Conservation (phyloP, 2,113 vertebrate genomes). For the Paramormyrops kingsleyae region DNA sequence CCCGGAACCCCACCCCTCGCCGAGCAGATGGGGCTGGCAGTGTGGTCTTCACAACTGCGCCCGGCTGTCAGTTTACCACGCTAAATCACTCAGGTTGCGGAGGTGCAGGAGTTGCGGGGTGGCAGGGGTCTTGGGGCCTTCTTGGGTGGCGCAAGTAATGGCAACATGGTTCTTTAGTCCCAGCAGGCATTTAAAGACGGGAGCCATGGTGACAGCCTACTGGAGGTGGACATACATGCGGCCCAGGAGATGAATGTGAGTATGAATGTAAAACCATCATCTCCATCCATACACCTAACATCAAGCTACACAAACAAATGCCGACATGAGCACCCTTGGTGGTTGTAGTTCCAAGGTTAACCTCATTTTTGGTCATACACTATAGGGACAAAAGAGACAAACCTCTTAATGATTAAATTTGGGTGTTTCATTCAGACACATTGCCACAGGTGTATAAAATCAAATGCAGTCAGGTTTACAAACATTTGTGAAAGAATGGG, state of each 20-base stretch:
- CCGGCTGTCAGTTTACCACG: background rate
- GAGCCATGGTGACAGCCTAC: slow-evolving; percentile 45
- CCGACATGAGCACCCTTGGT: background rate
- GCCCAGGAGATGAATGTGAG: slow-evolving; percentile 34
- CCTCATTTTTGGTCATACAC: background rate
- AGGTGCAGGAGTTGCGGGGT: background rate
- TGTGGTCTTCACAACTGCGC: background rate
- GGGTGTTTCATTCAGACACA: background rate
- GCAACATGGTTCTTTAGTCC: slow-evolving; percentile 32
- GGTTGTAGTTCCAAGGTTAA: background rate
- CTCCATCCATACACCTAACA: background rate
- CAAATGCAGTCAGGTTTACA: background rate
- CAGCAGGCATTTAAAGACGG: slow-evolving; percentile 61
- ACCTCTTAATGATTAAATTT: background rate
- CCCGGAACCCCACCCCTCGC: background rate
- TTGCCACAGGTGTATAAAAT: background rate
- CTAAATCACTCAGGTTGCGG: background rate
- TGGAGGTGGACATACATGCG: slow-evolving; percentile 42
- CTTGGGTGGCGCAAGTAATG: background rate
- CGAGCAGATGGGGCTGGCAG: slow-evolving; percentile 35
- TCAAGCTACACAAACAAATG: background rate
- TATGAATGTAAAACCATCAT: background rate
- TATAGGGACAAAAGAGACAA: background rate
- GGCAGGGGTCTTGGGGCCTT: background rate
- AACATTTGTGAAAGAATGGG: background rate